phyloP scores from a whole-genome alignment of 2,113 vertebrate species.

The Prionailurus bengalensis region DNA sequence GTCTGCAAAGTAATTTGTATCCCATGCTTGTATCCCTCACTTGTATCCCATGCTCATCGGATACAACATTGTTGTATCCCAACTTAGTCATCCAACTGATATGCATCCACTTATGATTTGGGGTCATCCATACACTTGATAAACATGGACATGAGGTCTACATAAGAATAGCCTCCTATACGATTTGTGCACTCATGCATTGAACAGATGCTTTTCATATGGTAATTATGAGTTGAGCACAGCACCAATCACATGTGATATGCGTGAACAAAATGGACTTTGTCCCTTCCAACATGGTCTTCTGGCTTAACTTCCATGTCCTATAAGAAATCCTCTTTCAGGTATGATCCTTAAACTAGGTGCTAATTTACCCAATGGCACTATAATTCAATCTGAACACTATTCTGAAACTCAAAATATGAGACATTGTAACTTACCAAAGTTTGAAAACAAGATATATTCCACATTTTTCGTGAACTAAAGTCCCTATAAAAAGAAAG shows the following conservation, averaged over 20 bases:
- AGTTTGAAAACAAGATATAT: background rate
- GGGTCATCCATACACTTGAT: background rate
- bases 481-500: background rate
- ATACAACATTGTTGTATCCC: too few species aligned
- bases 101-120: background rate
- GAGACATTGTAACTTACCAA: background rate
- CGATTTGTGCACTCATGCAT: background rate
- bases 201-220: background rate
- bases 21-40: too few species aligned
- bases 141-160: background rate
- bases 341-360: background rate
- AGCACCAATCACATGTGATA: background rate
- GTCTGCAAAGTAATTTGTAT: background rate
- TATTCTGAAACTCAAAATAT: background rate
- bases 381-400: background rate
- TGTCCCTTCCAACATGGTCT: background rate
- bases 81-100: background rate
- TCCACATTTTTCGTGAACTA: background rate
- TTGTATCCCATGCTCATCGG: too few species aligned
- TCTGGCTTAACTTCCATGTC: background rate
- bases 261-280: background rate
- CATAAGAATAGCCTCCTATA: background rate
- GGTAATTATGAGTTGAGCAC: background rate
- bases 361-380: background rate
- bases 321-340: background rate